phyloP scores from a whole-genome alignment of 2,113 vertebrate genomes.

The Myotis lucifugus region DNA sequence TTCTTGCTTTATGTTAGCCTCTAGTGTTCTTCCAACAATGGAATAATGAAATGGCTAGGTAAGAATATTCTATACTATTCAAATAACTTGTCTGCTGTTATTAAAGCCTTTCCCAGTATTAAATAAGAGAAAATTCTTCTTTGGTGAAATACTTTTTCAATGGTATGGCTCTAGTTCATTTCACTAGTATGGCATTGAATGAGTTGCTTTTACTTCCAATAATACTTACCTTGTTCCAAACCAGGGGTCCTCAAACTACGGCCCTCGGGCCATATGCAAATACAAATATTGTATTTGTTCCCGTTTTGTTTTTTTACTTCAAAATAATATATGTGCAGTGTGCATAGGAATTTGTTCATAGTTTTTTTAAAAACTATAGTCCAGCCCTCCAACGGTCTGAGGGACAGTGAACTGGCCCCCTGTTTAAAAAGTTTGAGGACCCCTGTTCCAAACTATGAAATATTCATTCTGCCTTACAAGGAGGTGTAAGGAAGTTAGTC shows the following conservation, averaged over 20 bases:
- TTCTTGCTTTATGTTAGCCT: conserved; percentile 52
- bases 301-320: no score
- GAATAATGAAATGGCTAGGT: conserved; percentile 32
- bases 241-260: no score
- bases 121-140: background rate
- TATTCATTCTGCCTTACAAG: background rate
- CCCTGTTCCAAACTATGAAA: background rate
- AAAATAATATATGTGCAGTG: no score
- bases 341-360: no score
- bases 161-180: background rate
- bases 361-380: no score
- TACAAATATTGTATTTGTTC: no score
- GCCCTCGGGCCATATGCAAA: no score
- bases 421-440: no score
- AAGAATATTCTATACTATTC: conserved; percentile 30
- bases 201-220: conserved; percentile 43
- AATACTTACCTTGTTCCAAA: background rate
- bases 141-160: background rate
- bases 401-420: no score
- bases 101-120: background rate
- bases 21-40: background rate
- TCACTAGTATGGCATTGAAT: conserved; percentile 40
- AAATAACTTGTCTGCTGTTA: background rate
- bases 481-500: background rate
- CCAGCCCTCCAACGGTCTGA: no score